These are phyloP conservation scores for Batillaria attramentaria DNA, from an alignment of 1,140 invertebrate genomes.

Conservation along the genomic window DNA sequence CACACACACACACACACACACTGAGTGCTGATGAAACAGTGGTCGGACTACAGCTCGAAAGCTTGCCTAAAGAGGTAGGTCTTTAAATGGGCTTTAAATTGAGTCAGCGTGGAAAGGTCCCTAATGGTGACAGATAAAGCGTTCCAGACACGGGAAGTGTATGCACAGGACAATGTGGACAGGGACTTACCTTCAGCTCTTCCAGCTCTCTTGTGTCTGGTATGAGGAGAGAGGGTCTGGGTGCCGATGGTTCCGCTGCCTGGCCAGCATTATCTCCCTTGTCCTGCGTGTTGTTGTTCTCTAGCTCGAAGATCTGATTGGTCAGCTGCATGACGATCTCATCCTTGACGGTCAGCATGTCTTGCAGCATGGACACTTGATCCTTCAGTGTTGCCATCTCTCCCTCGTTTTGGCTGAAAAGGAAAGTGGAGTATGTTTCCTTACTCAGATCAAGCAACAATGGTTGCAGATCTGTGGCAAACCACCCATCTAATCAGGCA, in stretches of 20 bases:
- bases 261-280: constrained; percentile 2
- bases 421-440: no score
- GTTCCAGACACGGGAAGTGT: background rate
- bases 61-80: no score
- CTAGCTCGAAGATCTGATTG: constrained; percentile 67
- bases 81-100: no score
- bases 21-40: no score
- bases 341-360: constrained; percentile 70
- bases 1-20: constrained; percentile 1
- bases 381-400: constrained; percentile 57
- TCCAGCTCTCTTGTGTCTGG: constrained; percentile 43
- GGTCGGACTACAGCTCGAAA: no score
- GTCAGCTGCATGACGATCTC: constrained; percentile 68
- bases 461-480: no score
- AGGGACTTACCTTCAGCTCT: constrained; percentile 38
- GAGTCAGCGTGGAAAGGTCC: no score
- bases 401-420: constrained; percentile 40
- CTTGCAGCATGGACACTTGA: constrained; percentile 67
- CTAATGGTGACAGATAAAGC: no score
- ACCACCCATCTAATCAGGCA: no score
- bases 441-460: constrained; percentile 1
- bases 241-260: background rate
- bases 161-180: background rate
- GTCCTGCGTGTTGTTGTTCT: constrained; percentile 44
- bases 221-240: constrained; percentile 7